Conservation (phyloP, 2,888 invertebrate genomes). For the Steinernema hermaphroditum region DNA sequence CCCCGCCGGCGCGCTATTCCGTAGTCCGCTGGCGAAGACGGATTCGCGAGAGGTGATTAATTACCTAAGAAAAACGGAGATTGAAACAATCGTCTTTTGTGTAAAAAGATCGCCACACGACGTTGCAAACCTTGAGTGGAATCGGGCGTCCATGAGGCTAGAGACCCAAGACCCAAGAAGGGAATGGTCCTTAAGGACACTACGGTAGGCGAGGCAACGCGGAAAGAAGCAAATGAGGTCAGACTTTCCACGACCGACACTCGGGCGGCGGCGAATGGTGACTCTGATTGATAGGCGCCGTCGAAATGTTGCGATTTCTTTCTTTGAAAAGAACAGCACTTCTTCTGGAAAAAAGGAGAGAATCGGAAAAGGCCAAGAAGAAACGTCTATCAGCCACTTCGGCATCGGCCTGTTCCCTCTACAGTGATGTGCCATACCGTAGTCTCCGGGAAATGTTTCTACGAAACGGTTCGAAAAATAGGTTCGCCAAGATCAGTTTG, state of each 20-base stretch:
- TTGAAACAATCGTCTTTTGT: constrained; percentile 14
- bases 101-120: neutral
- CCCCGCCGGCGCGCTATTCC: too few relatives aligned
- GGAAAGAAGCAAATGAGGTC: neutral
- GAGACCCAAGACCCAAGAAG: too few relatives aligned
- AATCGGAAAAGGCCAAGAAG: too few relatives aligned
- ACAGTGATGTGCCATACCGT: too few relatives aligned
- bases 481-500: neutral
- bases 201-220: too few relatives aligned
- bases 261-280: neutral
- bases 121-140: neutral
- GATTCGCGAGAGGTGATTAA: constrained; percentile 6
- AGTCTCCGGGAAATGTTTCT: too few relatives aligned
- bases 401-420: too few relatives aligned
- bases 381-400: too few relatives aligned
- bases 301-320: neutral
- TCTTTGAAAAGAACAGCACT: too few relatives aligned
- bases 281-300: neutral
- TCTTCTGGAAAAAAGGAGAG: too few relatives aligned
- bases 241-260: neutral
- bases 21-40: neutral
- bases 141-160: too few relatives aligned
- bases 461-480: neutral
- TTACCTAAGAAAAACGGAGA: neutral
- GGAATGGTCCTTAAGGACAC: too few relatives aligned